These are phyloP conservation scores for Mellivora capensis DNA, from an alignment of 2,113 vertebrate genomes.

Conservation along the genomic window DNA sequence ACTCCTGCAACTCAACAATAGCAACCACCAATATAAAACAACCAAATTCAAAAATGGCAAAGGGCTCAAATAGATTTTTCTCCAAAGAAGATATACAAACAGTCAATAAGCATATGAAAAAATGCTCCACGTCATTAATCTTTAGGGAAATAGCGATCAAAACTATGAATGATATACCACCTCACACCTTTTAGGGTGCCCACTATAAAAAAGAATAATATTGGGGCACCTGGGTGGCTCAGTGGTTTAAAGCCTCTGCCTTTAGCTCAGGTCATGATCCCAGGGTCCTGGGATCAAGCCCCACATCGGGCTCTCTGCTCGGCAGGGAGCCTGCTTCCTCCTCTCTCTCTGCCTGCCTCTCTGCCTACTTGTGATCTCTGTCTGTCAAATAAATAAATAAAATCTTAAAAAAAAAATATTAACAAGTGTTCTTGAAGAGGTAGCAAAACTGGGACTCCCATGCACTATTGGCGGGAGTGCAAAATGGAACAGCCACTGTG, in stretches of 20 bases:
- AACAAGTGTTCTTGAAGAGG: not conserved
- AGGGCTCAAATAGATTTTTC: not conserved
- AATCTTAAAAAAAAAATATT: not conserved
- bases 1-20: not conserved
- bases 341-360: too few relatives aligned
- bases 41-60: not conserved
- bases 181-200: not conserved
- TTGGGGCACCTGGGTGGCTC: too few relatives aligned
- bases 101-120: not conserved
- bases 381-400: too few relatives aligned
- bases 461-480: not conserved
- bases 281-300: too few relatives aligned
- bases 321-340: too few relatives aligned
- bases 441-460: not conserved
- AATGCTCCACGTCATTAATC: not conserved
- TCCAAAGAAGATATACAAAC: not conserved
- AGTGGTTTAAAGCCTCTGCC: too few relatives aligned
- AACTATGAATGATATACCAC: not conserved
- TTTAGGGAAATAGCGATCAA: not conserved
- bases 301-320: too few relatives aligned
- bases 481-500: not conserved
- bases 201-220: not conserved
- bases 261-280: too few relatives aligned
- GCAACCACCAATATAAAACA: not conserved
- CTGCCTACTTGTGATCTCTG: too few relatives aligned